phyloP scores from a whole-genome alignment of 2,113 vertebrate species.

The Xiphophorus hellerii region DNA sequence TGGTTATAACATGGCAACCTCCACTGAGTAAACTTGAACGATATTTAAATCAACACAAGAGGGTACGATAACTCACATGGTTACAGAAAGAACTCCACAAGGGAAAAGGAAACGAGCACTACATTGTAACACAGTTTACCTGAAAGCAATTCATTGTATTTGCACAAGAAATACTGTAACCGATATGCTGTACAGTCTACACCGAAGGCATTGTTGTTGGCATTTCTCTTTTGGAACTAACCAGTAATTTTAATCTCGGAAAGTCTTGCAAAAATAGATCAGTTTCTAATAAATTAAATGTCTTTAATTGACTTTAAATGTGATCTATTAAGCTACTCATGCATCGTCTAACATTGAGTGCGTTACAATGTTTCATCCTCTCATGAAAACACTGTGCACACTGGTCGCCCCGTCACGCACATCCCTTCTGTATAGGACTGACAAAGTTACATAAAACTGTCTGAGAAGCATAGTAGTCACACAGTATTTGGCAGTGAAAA shows the following conservation, averaged over 20 bases:
- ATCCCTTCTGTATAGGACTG: constrained; percentile 56
- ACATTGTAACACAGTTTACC: constrained; percentile 70
- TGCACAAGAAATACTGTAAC: constrained; percentile 67
- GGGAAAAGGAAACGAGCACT: constrained; percentile 65
- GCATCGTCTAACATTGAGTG: constrained; percentile 57
- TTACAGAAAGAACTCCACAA: constrained; percentile 72
- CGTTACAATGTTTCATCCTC: constrained; percentile 30
- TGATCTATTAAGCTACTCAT: constrained; percentile 65
- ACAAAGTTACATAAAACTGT: constrained; percentile 71
- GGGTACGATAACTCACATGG: constrained; percentile 67
- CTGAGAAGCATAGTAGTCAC: constrained; percentile 74
- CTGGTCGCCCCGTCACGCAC: constrained; percentile 35
- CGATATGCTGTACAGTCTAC: constrained; percentile 69
- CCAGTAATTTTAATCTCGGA: constrained; percentile 59
- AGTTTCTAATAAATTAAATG: constrained; percentile 68
- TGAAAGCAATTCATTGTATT: constrained; percentile 71
- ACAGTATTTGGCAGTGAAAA: constrained; percentile 80
- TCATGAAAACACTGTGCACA: constrained; percentile 54
- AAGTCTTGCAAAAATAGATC: constrained; percentile 79
- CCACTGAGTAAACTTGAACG: constrained; percentile 61
- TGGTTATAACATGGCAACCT: constrained; percentile 66
- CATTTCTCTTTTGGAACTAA: constrained; percentile 55
- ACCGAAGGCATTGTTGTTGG: constrained; percentile 72
- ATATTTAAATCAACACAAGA: constrained; percentile 60
- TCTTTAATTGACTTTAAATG: constrained; percentile 54